Conservation (phyloP, 2,113 vertebrate species). For the Rhipidura dahli region DNA sequence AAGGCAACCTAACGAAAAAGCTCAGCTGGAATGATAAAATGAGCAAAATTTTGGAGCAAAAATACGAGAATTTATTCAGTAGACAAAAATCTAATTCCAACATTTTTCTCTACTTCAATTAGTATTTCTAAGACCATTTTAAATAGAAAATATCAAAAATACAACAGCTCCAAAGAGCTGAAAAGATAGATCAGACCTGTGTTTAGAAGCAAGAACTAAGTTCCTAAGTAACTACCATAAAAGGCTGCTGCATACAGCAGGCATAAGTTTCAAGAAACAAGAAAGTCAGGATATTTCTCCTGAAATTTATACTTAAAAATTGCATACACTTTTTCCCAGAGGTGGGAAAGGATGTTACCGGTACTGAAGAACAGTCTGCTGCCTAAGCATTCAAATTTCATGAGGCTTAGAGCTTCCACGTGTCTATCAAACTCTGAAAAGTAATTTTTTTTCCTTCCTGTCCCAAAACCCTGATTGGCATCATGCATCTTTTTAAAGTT, state of each 20-base stretch:
- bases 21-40: background rate
- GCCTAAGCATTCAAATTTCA: background rate
- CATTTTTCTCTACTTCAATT: background rate
- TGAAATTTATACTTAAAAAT: background rate
- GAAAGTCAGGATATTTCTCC: background rate
- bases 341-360: background rate
- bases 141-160: background rate
- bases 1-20: background rate
- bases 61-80: background rate
- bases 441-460: background rate
- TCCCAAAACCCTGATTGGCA: background rate
- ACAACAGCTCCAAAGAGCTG: fast-evolving
- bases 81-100: background rate
- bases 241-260: background rate
- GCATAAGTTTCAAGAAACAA: background rate
- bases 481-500: background rate
- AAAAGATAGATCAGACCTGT: background rate
- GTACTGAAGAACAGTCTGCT: background rate
- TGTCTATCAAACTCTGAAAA: background rate
- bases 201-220: background rate
- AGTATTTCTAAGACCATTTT: background rate
- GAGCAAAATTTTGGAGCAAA: background rate
- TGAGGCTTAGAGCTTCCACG: background rate
- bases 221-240: background rate
- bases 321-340: background rate